These are phyloP conservation scores for Nomada ruficornis DNA, from an alignment of 2,888 invertebrate genomes.

Conservation along the genomic window DNA sequence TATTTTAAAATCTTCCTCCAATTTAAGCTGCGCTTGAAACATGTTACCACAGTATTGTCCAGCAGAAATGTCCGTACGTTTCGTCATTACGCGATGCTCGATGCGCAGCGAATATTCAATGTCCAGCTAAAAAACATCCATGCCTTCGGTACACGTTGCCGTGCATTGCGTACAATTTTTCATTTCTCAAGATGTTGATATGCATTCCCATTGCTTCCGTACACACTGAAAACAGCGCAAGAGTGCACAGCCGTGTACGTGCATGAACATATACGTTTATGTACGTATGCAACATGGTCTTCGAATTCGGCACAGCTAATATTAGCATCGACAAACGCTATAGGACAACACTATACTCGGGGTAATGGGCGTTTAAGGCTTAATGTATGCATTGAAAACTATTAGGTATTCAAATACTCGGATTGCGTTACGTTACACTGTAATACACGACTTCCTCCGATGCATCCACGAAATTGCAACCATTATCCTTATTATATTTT, in stretches of 20 bases:
- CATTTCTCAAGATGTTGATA: conserved; percentile 66
- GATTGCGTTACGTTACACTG: conserved; percentile 78
- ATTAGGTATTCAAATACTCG: conserved; percentile 82
- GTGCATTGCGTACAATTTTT: conserved; percentile 50
- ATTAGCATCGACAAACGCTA: conserved; percentile 75
- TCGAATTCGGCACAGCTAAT: conserved; percentile 71
- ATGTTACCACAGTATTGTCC: conserved; percentile 53
- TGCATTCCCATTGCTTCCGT: conserved; percentile 48
- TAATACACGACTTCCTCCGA: conserved; percentile 72
- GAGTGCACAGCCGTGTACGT: conserved; percentile 25
- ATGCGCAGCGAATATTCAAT: conserved; percentile 64
- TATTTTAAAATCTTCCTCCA: conserved; percentile 22
- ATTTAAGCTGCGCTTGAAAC: conserved; percentile 19
- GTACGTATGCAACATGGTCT: conserved; percentile 37
- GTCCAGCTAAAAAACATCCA: conserved; percentile 48
- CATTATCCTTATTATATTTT: conserved; percentile 76
- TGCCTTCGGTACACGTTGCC: conserved; percentile 36
- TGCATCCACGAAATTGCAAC: conserved; percentile 72
- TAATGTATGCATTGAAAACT: conserved; percentile 83
- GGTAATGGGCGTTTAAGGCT: conserved; percentile 78
- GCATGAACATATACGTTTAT: conserved; percentile 13
- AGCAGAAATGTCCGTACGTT: conserved; percentile 38
- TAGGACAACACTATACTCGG: conserved; percentile 72
- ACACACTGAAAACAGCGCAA: conserved; percentile 45
- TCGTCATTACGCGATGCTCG: conserved; percentile 56